Evolutionary conservation across 2,113 vertebrate genomes (phyloP).

Genomic region (Recurvirostra avosetta): DNA sequence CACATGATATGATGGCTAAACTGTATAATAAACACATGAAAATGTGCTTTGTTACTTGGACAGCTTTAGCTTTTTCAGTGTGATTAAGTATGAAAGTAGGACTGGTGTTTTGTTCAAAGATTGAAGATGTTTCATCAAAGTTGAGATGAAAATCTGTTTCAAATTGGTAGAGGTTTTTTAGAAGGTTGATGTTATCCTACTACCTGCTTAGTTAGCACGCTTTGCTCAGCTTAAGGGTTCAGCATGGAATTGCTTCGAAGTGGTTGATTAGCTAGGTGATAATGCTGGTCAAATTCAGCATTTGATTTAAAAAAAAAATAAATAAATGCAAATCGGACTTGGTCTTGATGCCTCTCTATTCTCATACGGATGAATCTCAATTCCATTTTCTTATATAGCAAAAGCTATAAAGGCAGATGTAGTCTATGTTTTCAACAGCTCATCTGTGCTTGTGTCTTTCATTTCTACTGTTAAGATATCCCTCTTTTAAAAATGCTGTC

Average conservation of each 20-base stretch:
- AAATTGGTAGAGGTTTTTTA: not conserved
- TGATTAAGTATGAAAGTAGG: not conserved
- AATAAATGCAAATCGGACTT: not conserved
- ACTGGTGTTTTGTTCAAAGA: not conserved
- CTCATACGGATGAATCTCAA: not conserved
- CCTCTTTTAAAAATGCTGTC: not conserved
- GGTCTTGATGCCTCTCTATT: not conserved
- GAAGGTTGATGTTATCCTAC: not conserved
- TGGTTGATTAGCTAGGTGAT: not conserved
- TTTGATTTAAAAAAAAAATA: not conserved
- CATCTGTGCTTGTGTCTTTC: not conserved
- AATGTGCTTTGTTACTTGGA: not conserved
- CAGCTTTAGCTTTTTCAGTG: not conserved
- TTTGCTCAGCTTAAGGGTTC: not conserved
- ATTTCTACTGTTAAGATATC: not conserved
- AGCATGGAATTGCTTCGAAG: not conserved
- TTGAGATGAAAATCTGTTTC: not conserved
- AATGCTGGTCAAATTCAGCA: not conserved
- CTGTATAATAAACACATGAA: not conserved
- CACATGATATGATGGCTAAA: not conserved
- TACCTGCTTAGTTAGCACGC: not conserved
- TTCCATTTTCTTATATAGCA: not conserved
- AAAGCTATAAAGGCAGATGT: not conserved
- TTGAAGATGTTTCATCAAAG: not conserved
- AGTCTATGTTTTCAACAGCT: not conserved